Conservation (phyloP, 2,888 invertebrate species). For the Plutella xylostella region DNA sequence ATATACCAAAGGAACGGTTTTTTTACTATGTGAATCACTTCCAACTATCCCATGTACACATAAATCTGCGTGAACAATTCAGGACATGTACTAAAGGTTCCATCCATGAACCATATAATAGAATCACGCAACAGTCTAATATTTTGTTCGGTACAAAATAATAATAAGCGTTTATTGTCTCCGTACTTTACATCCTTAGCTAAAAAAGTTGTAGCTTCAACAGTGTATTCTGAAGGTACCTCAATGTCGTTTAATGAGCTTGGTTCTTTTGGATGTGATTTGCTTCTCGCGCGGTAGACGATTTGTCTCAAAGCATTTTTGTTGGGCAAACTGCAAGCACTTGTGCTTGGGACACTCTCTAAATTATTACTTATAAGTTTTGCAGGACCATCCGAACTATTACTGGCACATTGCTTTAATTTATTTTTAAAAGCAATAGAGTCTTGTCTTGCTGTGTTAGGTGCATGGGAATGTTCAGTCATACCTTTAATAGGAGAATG, state of each 20-base stretch:
- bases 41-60: not conserved
- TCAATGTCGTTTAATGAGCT: slow-evolving; percentile 7
- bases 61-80: slow-evolving; percentile 2
- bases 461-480: slow-evolving; percentile 8
- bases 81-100: slow-evolving; percentile 10
- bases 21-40: not conserved
- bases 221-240: slow-evolving; percentile 8
- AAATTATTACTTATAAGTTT: slow-evolving; percentile 7
- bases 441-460: slow-evolving; percentile 6
- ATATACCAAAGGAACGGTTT: not conserved
- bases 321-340: slow-evolving; percentile 7
- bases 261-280: slow-evolving; percentile 7
- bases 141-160: slow-evolving; percentile 7
- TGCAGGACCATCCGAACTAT: slow-evolving; percentile 1
- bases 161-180: not conserved
- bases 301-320: slow-evolving; percentile 9
- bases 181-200: slow-evolving; percentile 6
- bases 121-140: slow-evolving; percentile 8
- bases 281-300: slow-evolving; percentile 2
- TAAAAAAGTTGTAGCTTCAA: too few relatives aligned
- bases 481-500: slow-evolving; percentile 1
- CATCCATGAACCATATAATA: slow-evolving; percentile 9
- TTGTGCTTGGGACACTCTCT: slow-evolving; percentile 3
- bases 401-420: slow-evolving; percentile 1
- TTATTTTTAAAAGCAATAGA: slow-evolving; percentile 6